Evolutionary conservation across 53 echinoderm and acorn worm species (phyloP).

Genomic region (Henricia sp.): DNA sequence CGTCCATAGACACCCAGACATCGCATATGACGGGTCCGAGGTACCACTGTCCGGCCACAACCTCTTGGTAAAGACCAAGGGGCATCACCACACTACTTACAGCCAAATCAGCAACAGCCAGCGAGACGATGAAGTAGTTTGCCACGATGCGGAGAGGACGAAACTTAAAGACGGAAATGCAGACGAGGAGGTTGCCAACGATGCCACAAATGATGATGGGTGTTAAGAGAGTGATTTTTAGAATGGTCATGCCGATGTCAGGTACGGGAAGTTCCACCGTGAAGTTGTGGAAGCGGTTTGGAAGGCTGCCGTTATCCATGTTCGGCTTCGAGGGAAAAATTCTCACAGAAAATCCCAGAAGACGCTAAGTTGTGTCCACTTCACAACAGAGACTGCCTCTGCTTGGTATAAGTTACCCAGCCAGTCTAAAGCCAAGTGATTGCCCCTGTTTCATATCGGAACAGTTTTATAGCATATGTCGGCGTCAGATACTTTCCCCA

Average conservation of each 20-base stretch:
- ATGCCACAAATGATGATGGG: slow-evolving; percentile 80
- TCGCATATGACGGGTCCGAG: slow-evolving; percentile 85
- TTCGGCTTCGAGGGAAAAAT: not conserved
- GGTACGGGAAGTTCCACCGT: slow-evolving; percentile 7
- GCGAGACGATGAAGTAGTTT: slow-evolving; percentile 95
- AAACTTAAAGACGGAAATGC: slow-evolving; percentile 83
- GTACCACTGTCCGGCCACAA: slow-evolving; percentile 79
- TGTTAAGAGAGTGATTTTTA: slow-evolving; percentile 42
- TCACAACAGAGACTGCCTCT: too few species aligned
- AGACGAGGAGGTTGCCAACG: slow-evolving; percentile 84
- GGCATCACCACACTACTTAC: slow-evolving; percentile 88
- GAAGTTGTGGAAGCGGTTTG: slow-evolving; percentile 1
- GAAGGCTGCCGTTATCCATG: slow-evolving; percentile 35
- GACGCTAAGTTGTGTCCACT: too few species aligned
- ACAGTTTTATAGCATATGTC: slow-evolving; percentile 9
- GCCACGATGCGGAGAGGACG: slow-evolving; percentile 87
- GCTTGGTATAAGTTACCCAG: too few species aligned
- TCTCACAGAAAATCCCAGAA: too few species aligned
- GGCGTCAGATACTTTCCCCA: not conserved
- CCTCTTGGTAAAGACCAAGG: slow-evolving; percentile 79
- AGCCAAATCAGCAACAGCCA: slow-evolving; percentile 86
- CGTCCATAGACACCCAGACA: slow-evolving; percentile 89
- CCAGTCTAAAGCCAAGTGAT: not conserved
- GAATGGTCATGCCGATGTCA: slow-evolving; percentile 42
- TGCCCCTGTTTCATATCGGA: not conserved